Conservation (phyloP, 2,888 invertebrate genomes). For the Conomelus anceps region DNA sequence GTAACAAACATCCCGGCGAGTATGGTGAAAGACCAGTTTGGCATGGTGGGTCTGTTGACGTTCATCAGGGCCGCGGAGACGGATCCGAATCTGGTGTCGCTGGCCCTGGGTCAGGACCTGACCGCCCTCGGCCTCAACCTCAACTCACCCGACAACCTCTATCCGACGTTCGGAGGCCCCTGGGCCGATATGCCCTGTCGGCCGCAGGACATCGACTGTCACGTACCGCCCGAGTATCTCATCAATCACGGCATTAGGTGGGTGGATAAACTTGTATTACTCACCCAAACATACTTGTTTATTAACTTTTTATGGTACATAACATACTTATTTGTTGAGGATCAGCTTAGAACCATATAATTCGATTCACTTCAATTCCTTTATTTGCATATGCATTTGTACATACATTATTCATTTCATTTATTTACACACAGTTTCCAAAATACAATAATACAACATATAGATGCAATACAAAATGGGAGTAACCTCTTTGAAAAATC, state of each 20-base stretch:
- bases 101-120: conserved; percentile 96
- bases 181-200: conserved; percentile 98
- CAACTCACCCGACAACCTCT: conserved; percentile 95
- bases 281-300: too few species aligned
- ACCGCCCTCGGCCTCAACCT: conserved; percentile 97
- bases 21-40: conserved; percentile 99
- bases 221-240: conserved; percentile 97
- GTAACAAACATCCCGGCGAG: conserved; percentile 97
- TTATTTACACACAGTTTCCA: too few species aligned
- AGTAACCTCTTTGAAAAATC: too few species aligned
- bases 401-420: too few species aligned
- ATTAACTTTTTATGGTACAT: too few species aligned
- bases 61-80: conserved; percentile 97
- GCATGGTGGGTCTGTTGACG: conserved; percentile 96
- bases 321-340: too few species aligned
- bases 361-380: too few species aligned
- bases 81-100: conserved; percentile 90
- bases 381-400: too few species aligned
- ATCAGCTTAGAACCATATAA: too few species aligned
- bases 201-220: conserved; percentile 97
- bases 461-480: too few species aligned
- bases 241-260: conserved; percentile 89
- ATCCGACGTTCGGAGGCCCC: conserved; percentile 97
- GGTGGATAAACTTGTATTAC: conserved; percentile 11
- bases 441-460: too few species aligned